A percentile compares a stretch with the other conserved stretches of the same genome.
Conservation (phyloP, 2,888 invertebrate genomes). For the Ramazzottius varieornatus region DNA sequence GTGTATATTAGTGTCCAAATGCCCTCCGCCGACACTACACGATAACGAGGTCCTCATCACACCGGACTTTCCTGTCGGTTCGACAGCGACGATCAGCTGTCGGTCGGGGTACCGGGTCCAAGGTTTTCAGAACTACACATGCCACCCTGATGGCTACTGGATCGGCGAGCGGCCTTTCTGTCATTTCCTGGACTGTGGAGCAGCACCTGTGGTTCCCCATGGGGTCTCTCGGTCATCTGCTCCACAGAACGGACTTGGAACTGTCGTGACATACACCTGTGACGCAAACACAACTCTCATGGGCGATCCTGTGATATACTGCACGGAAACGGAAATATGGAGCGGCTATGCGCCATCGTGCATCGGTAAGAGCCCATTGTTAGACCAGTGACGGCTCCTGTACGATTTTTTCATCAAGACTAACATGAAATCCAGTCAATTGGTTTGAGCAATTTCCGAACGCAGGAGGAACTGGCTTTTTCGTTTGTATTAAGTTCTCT, state of each 20-base stretch:
- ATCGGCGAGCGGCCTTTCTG: neutral
- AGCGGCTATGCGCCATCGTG: neutral
- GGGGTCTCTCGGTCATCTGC: neutral
- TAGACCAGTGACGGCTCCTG: too few species aligned
- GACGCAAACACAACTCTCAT: neutral
- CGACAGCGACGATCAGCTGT: neutral
- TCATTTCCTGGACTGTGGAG: neutral
- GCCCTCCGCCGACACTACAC: neutral
- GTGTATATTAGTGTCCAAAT: neutral
- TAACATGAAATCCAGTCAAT: too few species aligned
- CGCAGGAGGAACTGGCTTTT: too few species aligned
- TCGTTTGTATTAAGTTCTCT: too few species aligned
- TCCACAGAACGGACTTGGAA: neutral
- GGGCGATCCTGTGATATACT: neutral
- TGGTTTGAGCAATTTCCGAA: too few species aligned
- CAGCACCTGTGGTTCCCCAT: neutral
- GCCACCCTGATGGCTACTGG: conserved; percentile 3
- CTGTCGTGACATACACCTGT: neutral
- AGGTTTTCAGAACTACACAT: neutral
- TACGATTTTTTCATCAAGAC: too few species aligned
- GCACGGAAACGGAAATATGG: neutral
- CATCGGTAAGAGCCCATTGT: neutral
- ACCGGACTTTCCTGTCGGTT: neutral
- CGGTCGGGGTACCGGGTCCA: neutral
- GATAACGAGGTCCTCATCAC: neutral